Evolutionary conservation across 2,113 vertebrate genomes (phyloP).

Genomic region (Ailurus styani): DNA sequence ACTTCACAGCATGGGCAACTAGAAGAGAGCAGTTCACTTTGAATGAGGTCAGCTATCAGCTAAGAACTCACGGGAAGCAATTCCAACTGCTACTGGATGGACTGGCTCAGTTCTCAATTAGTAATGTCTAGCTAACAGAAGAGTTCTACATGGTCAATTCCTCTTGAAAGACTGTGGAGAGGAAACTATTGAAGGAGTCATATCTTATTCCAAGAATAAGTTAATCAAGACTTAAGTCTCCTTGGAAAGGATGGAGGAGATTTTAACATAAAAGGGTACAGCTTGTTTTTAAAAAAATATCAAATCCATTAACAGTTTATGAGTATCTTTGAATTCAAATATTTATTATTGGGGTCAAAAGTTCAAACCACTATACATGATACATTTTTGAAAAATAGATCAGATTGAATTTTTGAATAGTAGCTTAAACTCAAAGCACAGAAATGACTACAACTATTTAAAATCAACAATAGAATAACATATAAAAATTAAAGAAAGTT

Average conservation of each 20-base stretch:
- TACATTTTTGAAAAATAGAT: background rate
- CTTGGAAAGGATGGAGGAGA: background rate
- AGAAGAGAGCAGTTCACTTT: background rate
- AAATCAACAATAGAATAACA: background rate
- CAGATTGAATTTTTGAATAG: background rate
- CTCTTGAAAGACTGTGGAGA: background rate
- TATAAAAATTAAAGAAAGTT: background rate
- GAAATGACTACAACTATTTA: background rate
- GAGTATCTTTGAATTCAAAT: background rate
- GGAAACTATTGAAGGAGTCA: background rate
- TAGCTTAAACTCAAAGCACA: background rate
- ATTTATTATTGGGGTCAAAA: slow-evolving; percentile 22
- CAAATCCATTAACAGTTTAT: background rate
- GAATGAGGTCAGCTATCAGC: background rate
- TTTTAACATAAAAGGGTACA: background rate
- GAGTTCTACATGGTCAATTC: background rate
- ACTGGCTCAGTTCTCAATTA: background rate
- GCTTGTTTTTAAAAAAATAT: background rate
- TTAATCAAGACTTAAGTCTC: background rate
- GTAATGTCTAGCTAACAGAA: background rate
- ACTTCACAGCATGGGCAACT: background rate
- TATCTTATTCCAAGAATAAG: background rate
- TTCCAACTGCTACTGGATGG: rapidly evolving
- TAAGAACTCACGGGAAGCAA: background rate
- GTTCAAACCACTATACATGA: background rate